Base-by-base conservation (phyloP, 1,140 invertebrate species). In the Drosophila auraria region DNA sequence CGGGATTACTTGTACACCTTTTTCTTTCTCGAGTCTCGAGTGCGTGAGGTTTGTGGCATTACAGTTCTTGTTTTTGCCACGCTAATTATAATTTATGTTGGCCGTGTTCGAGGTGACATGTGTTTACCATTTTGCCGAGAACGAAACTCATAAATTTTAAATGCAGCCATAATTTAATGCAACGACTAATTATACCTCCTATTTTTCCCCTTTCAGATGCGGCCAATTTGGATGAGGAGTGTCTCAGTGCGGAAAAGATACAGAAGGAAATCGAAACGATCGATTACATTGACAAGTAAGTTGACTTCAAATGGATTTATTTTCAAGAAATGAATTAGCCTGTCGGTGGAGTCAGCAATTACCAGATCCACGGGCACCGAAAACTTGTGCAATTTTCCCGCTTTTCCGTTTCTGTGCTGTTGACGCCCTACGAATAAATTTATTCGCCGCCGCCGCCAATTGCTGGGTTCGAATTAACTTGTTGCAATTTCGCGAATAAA, bases 241-340 rank as follows among this genome's bases (percentile, higher is more conserved):
- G 78, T 27, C 54, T 80, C 15, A 68, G 81, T 38, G 91, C 87
- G 72, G 80, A 83, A 47, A 92, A 92, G 72, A 79, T 91, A 7
- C 82, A 91, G 80, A 92, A 92, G 69, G 87, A 92, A 87, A 82
- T 92, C 56, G 91, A 92, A 71, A 70, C 91, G 70, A 92, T 92
- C 83, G 91, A 92, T 78, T 91, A 90, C 75, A 90, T 91, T 71
- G 87, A 92, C 80, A 92, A 92, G 91, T 92, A 57, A 92, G 91
- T 92, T 61, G 5, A 50, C 14, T 40, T 40, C 25, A 57, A 68
- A 58, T 38, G 17, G 15, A 40, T 50, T 65, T 56, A 51, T 78
- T 38, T 38, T 38, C 40, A 25, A 45, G 27, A 49, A 49, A 40
- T 45, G 30, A 77, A 78, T 66, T 66, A 77, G 25, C 49, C 63